Base-by-base conservation (phyloP, 30 jellyfish, hydroid and myxozoan species). In the Haliclystus octoradiatus region DNA sequence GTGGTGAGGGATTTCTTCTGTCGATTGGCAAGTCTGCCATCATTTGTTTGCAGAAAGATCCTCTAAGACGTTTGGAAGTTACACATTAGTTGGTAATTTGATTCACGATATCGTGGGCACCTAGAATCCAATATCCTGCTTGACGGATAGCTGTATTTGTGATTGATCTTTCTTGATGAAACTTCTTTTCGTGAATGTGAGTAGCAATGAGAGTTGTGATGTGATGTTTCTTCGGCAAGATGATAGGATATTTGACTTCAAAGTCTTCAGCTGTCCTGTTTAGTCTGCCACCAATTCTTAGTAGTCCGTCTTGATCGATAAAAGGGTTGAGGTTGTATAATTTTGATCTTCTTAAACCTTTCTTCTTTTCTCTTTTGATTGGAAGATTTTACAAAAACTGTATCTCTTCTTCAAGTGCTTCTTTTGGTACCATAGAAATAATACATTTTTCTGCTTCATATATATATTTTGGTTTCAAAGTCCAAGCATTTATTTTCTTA, bases 1-100 rank as follows among this genome's bases (percentile, higher is more conserved):
- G 86, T 3, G 81, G 81, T 14, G 83, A 74, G 9, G 71, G 72
- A 24, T 66, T 49, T 66, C 31, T 34, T 28, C 85, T 66, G 19
- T 76, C 89, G n/a, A 46, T 69, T 9, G 89, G 89, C 34, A 77
- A 53, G 52, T 77, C 91, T 31, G 78, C 70, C 91, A 77, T 77
- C 71, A 49, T 50, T 50, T 68, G 91, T 15, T 64, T 53, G 57
- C 26, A 23, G 24, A 84, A 22, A 24, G 30, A 19, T 26, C 83
- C 91, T 40, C 84, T 32, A 15, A 67, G 49, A 33, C 49, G 30
- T 33, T 46, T 68, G 73, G 84, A 77, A 25, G 62, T 77, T 28
- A 57, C 77, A 53, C 84, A 77, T 30, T 68, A 29, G 30, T 26
- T 24, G n/a, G 69, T 57, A 35, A 69, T 33, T 28, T 63, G 15